Evolutionary conservation across 2,888 invertebrate genomes (phyloP).

Genomic region (Ernsta delagoae): DNA sequence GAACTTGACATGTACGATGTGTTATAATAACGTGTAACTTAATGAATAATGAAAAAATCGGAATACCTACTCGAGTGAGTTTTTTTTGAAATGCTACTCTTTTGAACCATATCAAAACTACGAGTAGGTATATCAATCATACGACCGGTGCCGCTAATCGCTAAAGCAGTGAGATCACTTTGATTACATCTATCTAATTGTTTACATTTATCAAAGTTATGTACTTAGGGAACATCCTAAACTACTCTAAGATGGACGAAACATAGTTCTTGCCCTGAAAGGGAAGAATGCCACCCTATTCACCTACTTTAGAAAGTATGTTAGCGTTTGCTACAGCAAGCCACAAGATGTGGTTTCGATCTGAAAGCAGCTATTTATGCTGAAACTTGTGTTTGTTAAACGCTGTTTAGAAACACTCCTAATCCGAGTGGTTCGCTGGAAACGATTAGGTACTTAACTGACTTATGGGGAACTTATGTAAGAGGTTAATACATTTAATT

Average conservation of each 20-base stretch:
- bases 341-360: slow-evolving; percentile 17
- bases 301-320: slow-evolving; percentile 29
- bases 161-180: not conserved
- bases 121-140: too few species aligned
- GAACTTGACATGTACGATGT: not conserved
- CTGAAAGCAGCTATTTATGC: slow-evolving; percentile 16
- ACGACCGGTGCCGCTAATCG: too few species aligned
- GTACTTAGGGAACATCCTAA: too few species aligned
- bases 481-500: too few species aligned
- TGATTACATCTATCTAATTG: too few species aligned
- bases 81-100: too few species aligned
- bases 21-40: too few species aligned
- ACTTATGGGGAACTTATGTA: too few species aligned
- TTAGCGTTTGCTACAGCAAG: slow-evolving; percentile 12
- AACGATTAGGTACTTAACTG: not conserved
- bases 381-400: slow-evolving; percentile 5
- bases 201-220: too few species aligned
- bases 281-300: slow-evolving; percentile 23
- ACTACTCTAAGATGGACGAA: not conserved
- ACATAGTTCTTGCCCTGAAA: slow-evolving; percentile 9
- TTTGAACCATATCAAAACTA: too few species aligned
- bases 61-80: too few species aligned
- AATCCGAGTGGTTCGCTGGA: not conserved
- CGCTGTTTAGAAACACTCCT: slow-evolving; percentile 2
- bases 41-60: too few species aligned